Evolutionary conservation across 23 tunicate species (phyloP).

Genomic region (Clavelina lepadiformis): DNA sequence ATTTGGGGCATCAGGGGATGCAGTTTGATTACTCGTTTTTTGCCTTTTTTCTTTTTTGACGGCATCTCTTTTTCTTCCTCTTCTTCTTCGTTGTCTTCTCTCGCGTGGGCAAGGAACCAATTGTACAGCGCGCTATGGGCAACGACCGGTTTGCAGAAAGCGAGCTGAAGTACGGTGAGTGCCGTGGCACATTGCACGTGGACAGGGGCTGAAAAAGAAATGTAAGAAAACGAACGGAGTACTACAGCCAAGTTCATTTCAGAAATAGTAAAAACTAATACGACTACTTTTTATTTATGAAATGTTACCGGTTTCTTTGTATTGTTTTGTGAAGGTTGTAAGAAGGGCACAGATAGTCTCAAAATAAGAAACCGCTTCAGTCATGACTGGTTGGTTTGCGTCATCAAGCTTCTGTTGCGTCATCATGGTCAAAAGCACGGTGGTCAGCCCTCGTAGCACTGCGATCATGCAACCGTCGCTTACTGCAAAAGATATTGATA

Average conservation of each 20-base stretch:
- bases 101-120: constrained; percentile 21
- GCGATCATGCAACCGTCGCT: constrained; percentile 31
- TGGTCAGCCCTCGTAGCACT: constrained; percentile 13
- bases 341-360: constrained; percentile 24
- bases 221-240: no score
- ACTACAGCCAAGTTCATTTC: no score
- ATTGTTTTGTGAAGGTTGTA: constrained; percentile 1
- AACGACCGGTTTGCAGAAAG: constrained; percentile 23
- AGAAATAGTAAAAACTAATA: no score
- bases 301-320: constrained; percentile 13
- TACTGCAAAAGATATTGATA: no score
- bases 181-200: constrained; percentile 29
- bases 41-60: background rate
- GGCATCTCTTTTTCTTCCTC: background rate
- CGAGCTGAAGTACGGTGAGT: constrained; percentile 4
- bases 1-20: constrained; percentile 11
- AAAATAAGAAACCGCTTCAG: constrained; percentile 13
- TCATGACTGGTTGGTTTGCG: background rate
- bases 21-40: background rate
- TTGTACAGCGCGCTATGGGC: constrained; percentile 6
- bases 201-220: constrained; percentile 25
- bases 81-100: no score
- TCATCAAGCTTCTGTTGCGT: constrained; percentile 1
- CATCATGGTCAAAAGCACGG: constrained; percentile 1
- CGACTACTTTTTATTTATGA: no score